These are phyloP conservation scores for Epinephelus awoara DNA, from an alignment of 2,797 vertebrate species.

Conservation along the genomic window DNA sequence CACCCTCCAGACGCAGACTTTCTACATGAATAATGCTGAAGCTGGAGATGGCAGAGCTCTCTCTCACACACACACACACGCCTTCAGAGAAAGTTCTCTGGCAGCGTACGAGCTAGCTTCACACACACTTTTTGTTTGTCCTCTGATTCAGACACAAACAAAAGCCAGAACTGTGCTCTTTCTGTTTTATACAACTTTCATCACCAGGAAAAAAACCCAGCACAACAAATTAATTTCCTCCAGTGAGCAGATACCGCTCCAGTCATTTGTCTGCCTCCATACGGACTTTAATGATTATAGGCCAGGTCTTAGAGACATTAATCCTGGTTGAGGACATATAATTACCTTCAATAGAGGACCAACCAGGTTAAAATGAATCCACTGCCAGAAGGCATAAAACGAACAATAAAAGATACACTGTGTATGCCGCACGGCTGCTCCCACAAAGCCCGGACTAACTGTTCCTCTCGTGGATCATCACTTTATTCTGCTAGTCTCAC, in stretches of 20 bases:
- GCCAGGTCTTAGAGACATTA: slow-evolving; percentile 61
- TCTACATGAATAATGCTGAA: slow-evolving; percentile 68
- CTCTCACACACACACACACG: slow-evolving; percentile 16
- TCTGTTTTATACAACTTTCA: slow-evolving; percentile 51
- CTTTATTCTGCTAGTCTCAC: neutral
- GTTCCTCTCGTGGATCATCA: neutral
- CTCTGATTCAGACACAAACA: slow-evolving; percentile 53
- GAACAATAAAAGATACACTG: slow-evolving; percentile 26
- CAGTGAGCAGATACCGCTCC: slow-evolving; percentile 49
- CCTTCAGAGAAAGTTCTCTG: slow-evolving; percentile 44
- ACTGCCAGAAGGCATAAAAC: slow-evolving; percentile 46
- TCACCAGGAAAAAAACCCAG: slow-evolving; percentile 37
- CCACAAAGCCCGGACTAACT: neutral
- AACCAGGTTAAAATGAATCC: slow-evolving; percentile 52
- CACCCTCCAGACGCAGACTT: slow-evolving; percentile 56
- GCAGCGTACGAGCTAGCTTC: slow-evolving; percentile 3
- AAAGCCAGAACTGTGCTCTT: slow-evolving; percentile 37
- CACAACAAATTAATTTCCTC: slow-evolving; percentile 67
- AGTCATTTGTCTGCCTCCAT: slow-evolving; percentile 64
- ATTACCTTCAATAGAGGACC: slow-evolving; percentile 63
- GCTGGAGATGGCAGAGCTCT: slow-evolving; percentile 48
- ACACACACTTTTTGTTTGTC: slow-evolving; percentile 40
- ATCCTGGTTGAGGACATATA: slow-evolving; percentile 67
- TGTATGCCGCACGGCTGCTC: neutral
- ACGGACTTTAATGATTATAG: slow-evolving; percentile 66